These are phyloP conservation scores for Phymorhynchus buccinoides DNA, from an alignment of 1,140 invertebrate genomes.

Conservation along the genomic window DNA sequence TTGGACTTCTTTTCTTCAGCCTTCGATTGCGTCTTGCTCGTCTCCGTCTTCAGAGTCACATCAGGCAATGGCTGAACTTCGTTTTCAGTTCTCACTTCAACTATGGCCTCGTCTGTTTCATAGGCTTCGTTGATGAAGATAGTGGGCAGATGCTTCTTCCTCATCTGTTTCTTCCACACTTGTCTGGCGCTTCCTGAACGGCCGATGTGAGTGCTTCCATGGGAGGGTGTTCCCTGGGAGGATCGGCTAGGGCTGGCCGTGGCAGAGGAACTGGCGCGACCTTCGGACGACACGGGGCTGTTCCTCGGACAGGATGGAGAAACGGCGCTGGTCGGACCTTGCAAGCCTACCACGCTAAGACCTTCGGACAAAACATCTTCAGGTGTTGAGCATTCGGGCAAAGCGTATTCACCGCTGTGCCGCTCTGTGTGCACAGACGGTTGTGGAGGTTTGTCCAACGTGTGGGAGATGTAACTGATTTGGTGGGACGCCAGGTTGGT, in stretches of 20 bases:
- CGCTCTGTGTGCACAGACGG: too few relatives aligned
- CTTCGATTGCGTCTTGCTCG: background rate
- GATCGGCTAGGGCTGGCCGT: conserved; percentile 20
- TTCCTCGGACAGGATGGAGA: too few relatives aligned
- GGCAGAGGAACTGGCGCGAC: background rate
- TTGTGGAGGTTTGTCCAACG: background rate
- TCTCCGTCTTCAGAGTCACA: background rate
- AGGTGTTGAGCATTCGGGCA: background rate
- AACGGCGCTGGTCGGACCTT: too few relatives aligned
- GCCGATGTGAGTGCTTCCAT: background rate
- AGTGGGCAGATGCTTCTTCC: conserved; percentile 56
- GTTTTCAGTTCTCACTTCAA: background rate
- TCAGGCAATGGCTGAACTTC: background rate
- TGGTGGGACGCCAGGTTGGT: conserved; percentile 33
- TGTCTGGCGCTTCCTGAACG: conserved; percentile 38
- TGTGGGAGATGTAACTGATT: conserved; percentile 23
- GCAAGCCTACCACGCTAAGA: too few relatives aligned
- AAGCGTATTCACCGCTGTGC: too few relatives aligned
- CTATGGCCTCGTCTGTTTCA: conserved; percentile 36
- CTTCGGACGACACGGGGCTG: background rate
- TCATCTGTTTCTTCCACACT: conserved; percentile 57
- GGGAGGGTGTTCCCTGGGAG: background rate
- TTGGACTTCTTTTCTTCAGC: background rate
- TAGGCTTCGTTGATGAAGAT: conserved; percentile 56
- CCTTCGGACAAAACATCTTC: too few relatives aligned